These are phyloP conservation scores for Nemopilema nomurai DNA, from an alignment of 30 jellyfish, hydroid and myxozoan species.

Conservation along the genomic window DNA sequence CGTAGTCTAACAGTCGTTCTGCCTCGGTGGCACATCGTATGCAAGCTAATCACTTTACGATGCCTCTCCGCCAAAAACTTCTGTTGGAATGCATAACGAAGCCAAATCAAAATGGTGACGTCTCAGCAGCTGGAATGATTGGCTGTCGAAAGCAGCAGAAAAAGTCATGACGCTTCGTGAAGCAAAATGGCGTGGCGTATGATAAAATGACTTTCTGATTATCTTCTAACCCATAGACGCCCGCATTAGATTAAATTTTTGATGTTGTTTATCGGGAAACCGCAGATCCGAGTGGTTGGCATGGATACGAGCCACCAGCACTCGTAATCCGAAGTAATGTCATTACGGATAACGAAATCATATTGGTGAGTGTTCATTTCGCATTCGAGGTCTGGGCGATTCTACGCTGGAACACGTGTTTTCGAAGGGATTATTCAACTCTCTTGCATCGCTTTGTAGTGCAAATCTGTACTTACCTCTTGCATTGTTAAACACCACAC, in stretches of 20 bases:
- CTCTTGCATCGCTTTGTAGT: neutral
- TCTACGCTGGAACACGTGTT: neutral
- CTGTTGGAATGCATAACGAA: too few species aligned
- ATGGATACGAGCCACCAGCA: neutral
- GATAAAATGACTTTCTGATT: neutral
- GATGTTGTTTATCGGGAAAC: neutral
- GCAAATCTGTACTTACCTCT: too few species aligned
- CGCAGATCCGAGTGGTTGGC: neutral
- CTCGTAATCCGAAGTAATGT: neutral
- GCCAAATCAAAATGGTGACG: too few species aligned
- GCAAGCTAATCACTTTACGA: too few species aligned
- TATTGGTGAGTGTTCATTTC: neutral
- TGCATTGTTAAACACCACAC: too few species aligned
- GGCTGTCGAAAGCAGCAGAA: too few species aligned
- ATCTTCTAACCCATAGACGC: neutral
- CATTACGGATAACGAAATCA: neutral
- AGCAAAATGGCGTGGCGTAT: neutral
- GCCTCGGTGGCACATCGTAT: too few species aligned
- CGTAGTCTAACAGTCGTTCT: too few species aligned
- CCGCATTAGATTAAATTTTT: neutral
- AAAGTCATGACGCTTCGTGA: neutral
- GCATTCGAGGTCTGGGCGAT: neutral
- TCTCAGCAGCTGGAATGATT: too few species aligned
- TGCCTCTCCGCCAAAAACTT: too few species aligned
- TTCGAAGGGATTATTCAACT: neutral